A percentile compares a stretch with the other conserved stretches of the same genome.
Conservation (phyloP, 1,140 invertebrate species). For the Calephelis nemesis region DNA sequence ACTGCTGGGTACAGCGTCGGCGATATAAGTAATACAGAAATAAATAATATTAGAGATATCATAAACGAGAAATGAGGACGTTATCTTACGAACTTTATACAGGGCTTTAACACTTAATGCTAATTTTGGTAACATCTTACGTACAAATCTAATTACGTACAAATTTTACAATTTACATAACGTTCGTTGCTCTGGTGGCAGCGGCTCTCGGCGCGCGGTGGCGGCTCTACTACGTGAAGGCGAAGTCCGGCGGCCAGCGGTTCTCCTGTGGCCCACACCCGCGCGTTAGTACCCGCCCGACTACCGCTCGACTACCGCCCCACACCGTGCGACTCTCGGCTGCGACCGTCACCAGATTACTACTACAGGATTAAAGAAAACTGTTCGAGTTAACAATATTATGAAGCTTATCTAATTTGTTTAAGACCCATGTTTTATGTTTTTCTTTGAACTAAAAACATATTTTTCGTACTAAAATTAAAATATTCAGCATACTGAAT, state of each 20-base stretch:
- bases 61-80: not conserved
- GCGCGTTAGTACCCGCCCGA: conserved; percentile 21
- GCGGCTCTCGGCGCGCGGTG: conserved; percentile 24
- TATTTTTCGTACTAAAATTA: no score
- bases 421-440: no score
- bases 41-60: not conserved
- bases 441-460: no score
- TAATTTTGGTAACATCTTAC: conserved; percentile 48
- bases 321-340: not conserved
- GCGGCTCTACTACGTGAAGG: conserved; percentile 54
- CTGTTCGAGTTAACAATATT: no score
- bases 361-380: no score
- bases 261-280: conserved; percentile 58
- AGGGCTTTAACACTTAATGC: conserved; percentile 50
- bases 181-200: conserved; percentile 17
- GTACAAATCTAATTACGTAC: conserved; percentile 39
- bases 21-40: not conserved
- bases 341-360: no score
- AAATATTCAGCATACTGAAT: no score
- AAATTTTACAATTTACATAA: conserved; percentile 58
- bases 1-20: not conserved
- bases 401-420: no score
- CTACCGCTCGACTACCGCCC: conserved; percentile 1
- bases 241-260: conserved; percentile 64
- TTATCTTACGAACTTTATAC: conserved; percentile 43